Conservation (phyloP, 1,140 invertebrate species). For the Phocides pigmalion region DNA sequence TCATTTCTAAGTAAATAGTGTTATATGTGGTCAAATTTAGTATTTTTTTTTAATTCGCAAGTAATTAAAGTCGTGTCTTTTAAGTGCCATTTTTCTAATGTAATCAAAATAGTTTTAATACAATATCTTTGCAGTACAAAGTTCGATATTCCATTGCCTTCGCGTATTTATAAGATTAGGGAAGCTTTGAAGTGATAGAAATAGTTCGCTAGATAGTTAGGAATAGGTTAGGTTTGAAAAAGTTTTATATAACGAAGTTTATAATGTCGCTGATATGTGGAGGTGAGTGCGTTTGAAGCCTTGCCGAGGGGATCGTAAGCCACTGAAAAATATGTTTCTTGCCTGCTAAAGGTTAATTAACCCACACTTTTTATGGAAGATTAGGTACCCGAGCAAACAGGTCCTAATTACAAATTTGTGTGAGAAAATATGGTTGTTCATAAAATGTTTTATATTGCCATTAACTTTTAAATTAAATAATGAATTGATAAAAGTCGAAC, state of each 20-base stretch:
- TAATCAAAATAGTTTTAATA: constrained; percentile 53
- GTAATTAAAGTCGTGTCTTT: constrained; percentile 72
- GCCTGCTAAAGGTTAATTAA: constrained; percentile 26
- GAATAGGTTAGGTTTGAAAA: constrained; percentile 49
- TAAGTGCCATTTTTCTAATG: constrained; percentile 75
- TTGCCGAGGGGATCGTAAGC: constrained; percentile 47
- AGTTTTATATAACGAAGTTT: constrained; percentile 48
- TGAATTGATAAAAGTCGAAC: background rate
- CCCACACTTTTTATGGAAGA: constrained; percentile 6
- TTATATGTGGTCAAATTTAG: constrained; percentile 35
- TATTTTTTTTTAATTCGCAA: constrained; percentile 43
- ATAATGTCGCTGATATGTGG: constrained; percentile 77
- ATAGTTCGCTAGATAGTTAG: constrained; percentile 47
- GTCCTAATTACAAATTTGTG: constrained; percentile 25
- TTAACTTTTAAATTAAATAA: background rate
- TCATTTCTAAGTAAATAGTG: constrained; percentile 62
- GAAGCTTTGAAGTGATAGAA: constrained; percentile 57
- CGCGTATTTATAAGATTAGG: constrained; percentile 64
- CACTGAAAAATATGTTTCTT: constrained; percentile 16
- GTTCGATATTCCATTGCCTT: constrained; percentile 76
- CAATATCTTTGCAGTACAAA: constrained; percentile 78
- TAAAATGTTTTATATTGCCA: constrained; percentile 6
- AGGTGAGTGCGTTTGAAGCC: constrained; percentile 65
- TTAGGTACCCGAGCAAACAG: constrained; percentile 15
- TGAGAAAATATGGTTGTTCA: background rate